Percentiles rank a stretch among this genome's conserved stretches.
These are phyloP conservation scores for Antennarius striatus DNA, from an alignment of 2,113 vertebrate genomes.

Conservation along the genomic window DNA sequence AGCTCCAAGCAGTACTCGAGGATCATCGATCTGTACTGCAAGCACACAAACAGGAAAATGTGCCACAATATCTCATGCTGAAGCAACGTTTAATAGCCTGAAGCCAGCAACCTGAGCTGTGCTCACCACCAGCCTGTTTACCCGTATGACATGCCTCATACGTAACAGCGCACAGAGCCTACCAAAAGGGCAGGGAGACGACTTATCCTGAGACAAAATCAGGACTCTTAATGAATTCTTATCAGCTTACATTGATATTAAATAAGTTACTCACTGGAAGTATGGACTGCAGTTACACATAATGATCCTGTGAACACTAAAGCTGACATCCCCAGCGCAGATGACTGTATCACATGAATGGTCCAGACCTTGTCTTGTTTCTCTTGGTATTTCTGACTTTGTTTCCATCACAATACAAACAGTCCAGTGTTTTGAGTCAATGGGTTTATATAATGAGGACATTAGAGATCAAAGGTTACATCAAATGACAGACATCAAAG, in stretches of 20 bases:
- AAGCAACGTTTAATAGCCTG: neutral
- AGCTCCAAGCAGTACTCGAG: constrained; percentile 73
- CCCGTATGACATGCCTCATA: constrained; percentile 5
- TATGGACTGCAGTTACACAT: too few species aligned
- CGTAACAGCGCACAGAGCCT: neutral
- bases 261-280: too few species aligned
- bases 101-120: neutral
- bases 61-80: neutral
- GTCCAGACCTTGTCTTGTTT: too few species aligned
- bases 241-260: neutral
- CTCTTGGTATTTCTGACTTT: too few species aligned
- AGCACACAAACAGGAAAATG: constrained; percentile 19
- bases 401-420: too few species aligned
- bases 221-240: neutral
- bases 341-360: too few species aligned
- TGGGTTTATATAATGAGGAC: too few species aligned
- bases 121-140: neutral
- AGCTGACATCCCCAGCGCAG: too few species aligned
- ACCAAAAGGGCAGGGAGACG: neutral
- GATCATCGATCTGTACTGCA: constrained; percentile 71
- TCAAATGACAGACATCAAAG: too few species aligned
- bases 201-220: neutral
- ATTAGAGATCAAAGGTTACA: too few species aligned
- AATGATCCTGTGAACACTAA: too few species aligned
- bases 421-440: too few species aligned